Conservation (phyloP, 2,888 invertebrate species). For the Drosophila limbata region DNA sequence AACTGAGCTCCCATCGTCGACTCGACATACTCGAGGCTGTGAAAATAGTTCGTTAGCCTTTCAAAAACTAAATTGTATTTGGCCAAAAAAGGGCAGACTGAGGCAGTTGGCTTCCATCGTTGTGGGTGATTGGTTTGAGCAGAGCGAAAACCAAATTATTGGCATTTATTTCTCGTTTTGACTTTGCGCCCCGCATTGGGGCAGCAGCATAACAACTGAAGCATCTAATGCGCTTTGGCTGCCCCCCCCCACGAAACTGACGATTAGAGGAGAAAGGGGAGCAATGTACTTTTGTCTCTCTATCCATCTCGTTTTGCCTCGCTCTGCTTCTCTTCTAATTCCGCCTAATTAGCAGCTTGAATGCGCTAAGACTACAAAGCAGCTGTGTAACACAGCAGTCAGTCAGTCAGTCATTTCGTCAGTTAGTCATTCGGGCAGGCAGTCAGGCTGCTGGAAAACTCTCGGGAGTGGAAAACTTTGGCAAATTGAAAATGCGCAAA, state of each 20-base stretch:
- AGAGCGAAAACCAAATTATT: conserved; percentile 75
- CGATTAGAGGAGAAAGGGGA: background rate
- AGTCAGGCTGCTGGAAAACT: conserved; percentile 36
- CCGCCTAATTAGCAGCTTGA: conserved; percentile 77
- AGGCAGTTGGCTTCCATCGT: background rate
- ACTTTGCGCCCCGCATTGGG: conserved; percentile 49
- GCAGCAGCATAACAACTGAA: conserved; percentile 63
- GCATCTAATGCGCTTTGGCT: conserved; percentile 74
- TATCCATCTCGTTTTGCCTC: background rate
- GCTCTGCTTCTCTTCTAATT: conserved; percentile 62
- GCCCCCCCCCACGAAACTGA: conserved; percentile 16
- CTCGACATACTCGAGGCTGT: conserved; percentile 58
- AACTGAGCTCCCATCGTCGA: conserved; percentile 9
- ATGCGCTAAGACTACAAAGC: conserved; percentile 81
- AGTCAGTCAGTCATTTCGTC: conserved; percentile 9
- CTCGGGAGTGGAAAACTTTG: conserved; percentile 66
- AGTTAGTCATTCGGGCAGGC: conserved; percentile 29
- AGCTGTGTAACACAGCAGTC: conserved; percentile 51
- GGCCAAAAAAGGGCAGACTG: conserved; percentile 74
- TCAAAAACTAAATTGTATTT: conserved; percentile 77
- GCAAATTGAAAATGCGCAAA: conserved; percentile 79
- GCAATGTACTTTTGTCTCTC: background rate
- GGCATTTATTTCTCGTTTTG: conserved; percentile 81
- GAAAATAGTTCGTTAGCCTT: conserved; percentile 79
- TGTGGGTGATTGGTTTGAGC: conserved; percentile 77